Evolutionary conservation across 2,113 vertebrate genomes (phyloP).

Genomic region (Datnioides undecimradiatus): DNA sequence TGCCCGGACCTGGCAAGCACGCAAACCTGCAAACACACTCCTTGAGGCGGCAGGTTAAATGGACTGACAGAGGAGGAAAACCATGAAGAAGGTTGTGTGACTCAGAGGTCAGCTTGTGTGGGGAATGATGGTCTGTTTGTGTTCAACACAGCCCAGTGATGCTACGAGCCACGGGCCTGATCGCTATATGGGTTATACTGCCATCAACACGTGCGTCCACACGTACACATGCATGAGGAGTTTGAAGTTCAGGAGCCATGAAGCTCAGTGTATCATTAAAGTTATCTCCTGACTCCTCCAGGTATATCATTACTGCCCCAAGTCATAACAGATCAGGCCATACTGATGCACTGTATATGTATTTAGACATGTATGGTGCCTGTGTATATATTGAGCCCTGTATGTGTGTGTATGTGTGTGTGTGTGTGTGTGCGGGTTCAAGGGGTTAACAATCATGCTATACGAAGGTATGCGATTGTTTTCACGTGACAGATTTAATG

Average conservation of each 20-base stretch:
- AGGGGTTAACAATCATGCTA: conserved; percentile 31
- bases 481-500: conserved; percentile 41
- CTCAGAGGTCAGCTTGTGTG: conserved; percentile 30
- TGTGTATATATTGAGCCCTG: conserved; percentile 55
- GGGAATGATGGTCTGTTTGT: conserved; percentile 57
- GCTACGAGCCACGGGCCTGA: conserved; percentile 36
- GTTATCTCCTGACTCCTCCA: conserved; percentile 57
- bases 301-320: conserved; percentile 73
- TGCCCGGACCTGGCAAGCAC: background rate
- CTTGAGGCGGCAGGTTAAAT: background rate
- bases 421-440: conserved; percentile 34
- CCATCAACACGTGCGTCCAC: conserved; percentile 11
- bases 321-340: conserved; percentile 65
- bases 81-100: conserved; percentile 8
- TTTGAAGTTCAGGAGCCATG: conserved; percentile 41
- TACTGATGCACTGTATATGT: conserved; percentile 58
- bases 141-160: conserved; percentile 56
- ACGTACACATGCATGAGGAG: conserved; percentile 3
- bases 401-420: conserved; percentile 13
- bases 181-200: conserved; percentile 24
- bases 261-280: conserved; percentile 69
- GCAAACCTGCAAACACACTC: background rate
- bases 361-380: conserved; percentile 62
- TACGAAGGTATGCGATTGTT: conserved; percentile 58
- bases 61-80: background rate